A percentile compares a stretch with the other conserved stretches of the same genome.
These are phyloP conservation scores for Ceratosolen solmsi DNA, from an alignment of 1,140 invertebrate genomes.

Conservation along the genomic window DNA sequence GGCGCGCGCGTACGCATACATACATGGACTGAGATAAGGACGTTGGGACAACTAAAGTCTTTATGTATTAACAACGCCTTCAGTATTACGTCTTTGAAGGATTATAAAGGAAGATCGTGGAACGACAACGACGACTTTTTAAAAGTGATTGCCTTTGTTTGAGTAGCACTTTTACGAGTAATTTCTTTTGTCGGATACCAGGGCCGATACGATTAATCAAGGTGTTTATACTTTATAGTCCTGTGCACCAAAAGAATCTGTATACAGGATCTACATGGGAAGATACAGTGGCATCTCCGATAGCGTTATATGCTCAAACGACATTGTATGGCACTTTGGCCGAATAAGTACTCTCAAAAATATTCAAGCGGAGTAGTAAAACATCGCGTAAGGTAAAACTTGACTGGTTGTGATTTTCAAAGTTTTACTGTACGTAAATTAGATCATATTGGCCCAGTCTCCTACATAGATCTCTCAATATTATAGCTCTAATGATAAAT, in stretches of 20 bases:
- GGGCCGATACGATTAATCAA: slow-evolving; percentile 41
- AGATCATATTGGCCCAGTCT: background rate
- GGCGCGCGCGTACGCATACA: background rate
- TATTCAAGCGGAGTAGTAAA: background rate
- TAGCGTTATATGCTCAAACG: background rate
- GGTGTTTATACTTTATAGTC: slow-evolving; percentile 16
- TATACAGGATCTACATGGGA: slow-evolving; percentile 16
- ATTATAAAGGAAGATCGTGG: slow-evolving; percentile 30
- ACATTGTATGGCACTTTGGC: background rate
- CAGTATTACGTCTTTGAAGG: background rate
- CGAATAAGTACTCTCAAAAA: background rate
- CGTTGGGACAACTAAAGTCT: slow-evolving; percentile 2
- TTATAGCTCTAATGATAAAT: background rate
- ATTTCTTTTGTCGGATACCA: slow-evolving; percentile 41
- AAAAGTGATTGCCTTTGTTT: slow-evolving; percentile 37
- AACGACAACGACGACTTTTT: slow-evolving; percentile 12
- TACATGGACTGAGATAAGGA: slow-evolving; percentile 8
- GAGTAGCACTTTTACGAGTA: slow-evolving; percentile 38
- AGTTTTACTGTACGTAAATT: background rate
- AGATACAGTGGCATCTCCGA: background rate
- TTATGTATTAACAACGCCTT: slow-evolving; percentile 16
- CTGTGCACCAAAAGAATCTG: slow-evolving; percentile 18
- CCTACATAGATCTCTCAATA: background rate
- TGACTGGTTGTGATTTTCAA: background rate
- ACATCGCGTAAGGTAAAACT: background rate